Evolutionary conservation across 2,113 vertebrate genomes (phyloP), one percentile per base, ranked within the genome.

Genomic region (Macrotus californicus): DNA sequence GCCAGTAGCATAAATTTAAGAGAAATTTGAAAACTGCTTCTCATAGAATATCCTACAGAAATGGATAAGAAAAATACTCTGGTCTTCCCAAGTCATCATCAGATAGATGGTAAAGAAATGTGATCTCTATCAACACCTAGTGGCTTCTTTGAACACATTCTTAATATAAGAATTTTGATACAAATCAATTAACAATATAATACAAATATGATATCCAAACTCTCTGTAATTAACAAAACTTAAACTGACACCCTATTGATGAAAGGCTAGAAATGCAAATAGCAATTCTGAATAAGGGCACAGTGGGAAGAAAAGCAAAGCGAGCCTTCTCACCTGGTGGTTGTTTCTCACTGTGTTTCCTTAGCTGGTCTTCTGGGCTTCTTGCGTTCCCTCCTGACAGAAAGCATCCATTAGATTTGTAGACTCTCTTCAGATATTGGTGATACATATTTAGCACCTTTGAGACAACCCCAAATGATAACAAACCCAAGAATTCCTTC

Each of bases 321-420:
- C 1, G 12, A 87, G 41, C 94, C 97, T 98, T 97, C 97, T 98
- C 97, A 98, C 98, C 98, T 97, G 96, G 81, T 93, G 82, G 93
- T 64, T 95, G 97, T 82, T 98, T 98, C 97, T 97, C 98, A 96
- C 96, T 96, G 89, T 93, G 95, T 82, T 97, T 98, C 96, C 96
- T 97, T 95, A 96, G 93, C 50, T 98, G 97, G 96, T 97, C 97
- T 93, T 98, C 97, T 88, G 97, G 95, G 92, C 97, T 97, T 97
- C 97, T 97, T 97, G 95, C 86, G 96, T 95, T 97, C 96, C 96
- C 96, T 97, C 97, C 98, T 98, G 97, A 97, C 86, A 95, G 94
- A 97, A 97, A 98, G 97, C 97, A 98, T 96, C 96, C 97, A 96
- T 97, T 96, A 97, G 94, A 97, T 93, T 93, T 91, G 64, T 66